phyloP scores from a whole-genome alignment of 2,113 vertebrate species.

The Corythoichthys haematopterus region DNA sequence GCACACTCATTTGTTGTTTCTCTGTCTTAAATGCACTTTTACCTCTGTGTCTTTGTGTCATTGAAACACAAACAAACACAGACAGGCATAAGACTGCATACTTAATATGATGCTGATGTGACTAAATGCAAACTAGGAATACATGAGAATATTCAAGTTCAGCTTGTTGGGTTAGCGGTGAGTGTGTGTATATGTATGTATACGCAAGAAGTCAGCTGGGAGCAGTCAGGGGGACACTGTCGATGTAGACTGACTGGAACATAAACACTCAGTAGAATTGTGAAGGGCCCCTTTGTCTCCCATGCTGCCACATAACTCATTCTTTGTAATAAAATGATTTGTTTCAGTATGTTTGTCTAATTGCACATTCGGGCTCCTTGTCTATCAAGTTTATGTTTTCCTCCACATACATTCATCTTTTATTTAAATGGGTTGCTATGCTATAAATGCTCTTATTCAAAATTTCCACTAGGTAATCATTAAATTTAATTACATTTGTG shows the following conservation, averaged over 20 bases:
- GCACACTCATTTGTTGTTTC: slow-evolving; percentile 1
- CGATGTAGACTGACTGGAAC: slow-evolving; percentile 66
- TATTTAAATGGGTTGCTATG: slow-evolving; percentile 2
- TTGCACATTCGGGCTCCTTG: slow-evolving; percentile 53
- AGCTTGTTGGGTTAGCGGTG: slow-evolving; percentile 34
- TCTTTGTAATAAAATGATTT: slow-evolving; percentile 54
- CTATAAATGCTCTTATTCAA: slow-evolving; percentile 10
- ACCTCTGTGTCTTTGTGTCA: slow-evolving; percentile 1
- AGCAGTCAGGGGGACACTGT: slow-evolving; percentile 63
- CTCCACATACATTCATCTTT: slow-evolving; percentile 11
- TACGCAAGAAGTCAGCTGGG: slow-evolving; percentile 48
- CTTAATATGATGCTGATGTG: slow-evolving; percentile 46
- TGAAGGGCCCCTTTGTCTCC: slow-evolving; percentile 67
- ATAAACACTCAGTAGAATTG: slow-evolving; percentile 57
- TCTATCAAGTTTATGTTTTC: slow-evolving; percentile 16
- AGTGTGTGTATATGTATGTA: slow-evolving; percentile 4
- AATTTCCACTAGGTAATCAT: slow-evolving; percentile 10
- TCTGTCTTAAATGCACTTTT: slow-evolving; percentile 3
- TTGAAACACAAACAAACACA: slow-evolving; percentile 12
- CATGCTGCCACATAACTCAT: slow-evolving; percentile 39
- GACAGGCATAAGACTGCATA: slow-evolving; percentile 6
- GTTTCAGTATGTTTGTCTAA: slow-evolving; percentile 60
- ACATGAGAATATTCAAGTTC: slow-evolving; percentile 38
- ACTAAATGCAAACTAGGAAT: slow-evolving; percentile 51
- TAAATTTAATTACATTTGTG: neutral